Conservation (phyloP, 2,888 invertebrate species). For the Melangyna quadrimaculata region DNA sequence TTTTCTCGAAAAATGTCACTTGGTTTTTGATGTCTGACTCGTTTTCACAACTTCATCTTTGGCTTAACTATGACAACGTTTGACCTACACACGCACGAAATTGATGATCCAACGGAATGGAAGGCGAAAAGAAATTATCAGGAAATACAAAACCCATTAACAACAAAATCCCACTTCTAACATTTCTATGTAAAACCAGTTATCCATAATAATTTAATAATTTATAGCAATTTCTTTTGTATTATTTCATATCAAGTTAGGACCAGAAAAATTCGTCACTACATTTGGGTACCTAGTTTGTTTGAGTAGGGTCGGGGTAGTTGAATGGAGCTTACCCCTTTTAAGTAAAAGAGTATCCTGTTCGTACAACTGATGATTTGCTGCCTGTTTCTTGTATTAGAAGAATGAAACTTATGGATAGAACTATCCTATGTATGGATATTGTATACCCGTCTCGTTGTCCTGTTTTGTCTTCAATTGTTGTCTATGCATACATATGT, state of each 20-base stretch:
- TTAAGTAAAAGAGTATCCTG: slow-evolving; percentile 33
- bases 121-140: background rate
- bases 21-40: background rate
- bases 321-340: slow-evolving; percentile 2
- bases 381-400: slow-evolving; percentile 10
- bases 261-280: slow-evolving; percentile 36
- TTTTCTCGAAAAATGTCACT: background rate
- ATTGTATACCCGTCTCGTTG: background rate
- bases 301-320: slow-evolving; percentile 9
- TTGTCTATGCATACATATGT: slow-evolving; percentile 20
- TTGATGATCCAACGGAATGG: background rate
- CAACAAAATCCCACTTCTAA: slow-evolving; percentile 2
- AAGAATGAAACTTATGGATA: slow-evolving; percentile 44
- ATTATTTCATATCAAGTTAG: background rate
- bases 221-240: slow-evolving; percentile 19
- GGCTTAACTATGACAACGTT: background rate
- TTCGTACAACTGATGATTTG: slow-evolving; percentile 22
- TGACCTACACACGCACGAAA: background rate
- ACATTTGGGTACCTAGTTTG: slow-evolving; percentile 4
- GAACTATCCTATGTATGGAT: slow-evolving; percentile 5
- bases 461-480: slow-evolving; percentile 16
- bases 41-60: background rate
- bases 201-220: slow-evolving; percentile 32
- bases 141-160: background rate
- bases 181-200: slow-evolving; percentile 10